Evolutionary conservation across 2,113 vertebrate genomes (phyloP).

Genomic region (Zosterops borbonicus): DNA sequence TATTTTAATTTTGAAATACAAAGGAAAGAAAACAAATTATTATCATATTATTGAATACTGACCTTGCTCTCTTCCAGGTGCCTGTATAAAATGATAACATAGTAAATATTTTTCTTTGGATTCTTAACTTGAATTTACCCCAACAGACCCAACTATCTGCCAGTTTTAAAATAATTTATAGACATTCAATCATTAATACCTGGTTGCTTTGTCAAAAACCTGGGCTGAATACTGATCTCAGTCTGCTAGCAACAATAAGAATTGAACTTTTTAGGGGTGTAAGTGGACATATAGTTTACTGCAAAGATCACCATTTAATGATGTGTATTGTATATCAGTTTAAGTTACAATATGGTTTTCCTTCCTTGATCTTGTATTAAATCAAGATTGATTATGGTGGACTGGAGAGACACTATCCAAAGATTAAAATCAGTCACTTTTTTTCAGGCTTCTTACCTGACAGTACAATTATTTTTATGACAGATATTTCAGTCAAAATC

Average conservation of each 20-base stretch:
- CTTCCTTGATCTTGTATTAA: background rate
- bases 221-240: background rate
- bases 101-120: slow-evolving; percentile 6
- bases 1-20: background rate
- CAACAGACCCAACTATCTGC: background rate
- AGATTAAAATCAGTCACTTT: background rate
- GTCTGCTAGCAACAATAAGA: background rate
- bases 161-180: background rate
- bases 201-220: background rate
- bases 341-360: background rate
- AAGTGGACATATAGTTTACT: background rate
- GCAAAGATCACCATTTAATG: background rate
- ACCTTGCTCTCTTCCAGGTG: slow-evolving; percentile 39
- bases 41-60: background rate
- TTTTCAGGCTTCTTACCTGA: background rate
- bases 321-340: background rate
- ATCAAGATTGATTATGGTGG: background rate
- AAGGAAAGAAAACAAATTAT: background rate
- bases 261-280: background rate
- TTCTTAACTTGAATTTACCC: background rate
- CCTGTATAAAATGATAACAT: slow-evolving; percentile 39
- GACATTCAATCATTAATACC: background rate
- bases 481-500: background rate
- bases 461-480: background rate
- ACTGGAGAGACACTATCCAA: background rate